Base-by-base conservation (phyloP, 2,888 invertebrate species). In the Ichneumon xanthorius region DNA sequence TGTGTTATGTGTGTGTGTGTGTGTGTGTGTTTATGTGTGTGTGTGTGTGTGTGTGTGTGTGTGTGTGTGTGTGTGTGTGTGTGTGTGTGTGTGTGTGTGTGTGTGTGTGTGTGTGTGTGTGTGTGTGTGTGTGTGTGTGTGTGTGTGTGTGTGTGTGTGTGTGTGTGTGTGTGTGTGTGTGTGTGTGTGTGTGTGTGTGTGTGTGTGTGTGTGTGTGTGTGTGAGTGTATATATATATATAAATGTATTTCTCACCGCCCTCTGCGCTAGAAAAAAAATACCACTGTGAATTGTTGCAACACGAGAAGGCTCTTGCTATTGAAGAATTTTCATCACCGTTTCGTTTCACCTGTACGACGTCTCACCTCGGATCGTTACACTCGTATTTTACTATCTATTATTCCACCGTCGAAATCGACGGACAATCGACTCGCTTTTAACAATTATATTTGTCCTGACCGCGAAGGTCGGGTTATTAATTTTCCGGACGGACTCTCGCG, bases 381-480 rank as follows among this genome's bases (percentile, higher is more conserved):
- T 63, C 37, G 9, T 33, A 19, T 53, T 71, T 9, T 9, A 19
- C 11, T 71, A n/a, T 53, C 33, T 55, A 55, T n/a, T 58, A 7
- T 58, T 37, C 65, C 55, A 61, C 37, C 37, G 6, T 30, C 76
- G 50, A 70, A 80, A 33, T 30, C 48, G 65, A 58, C 37, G 68
- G n/a, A 40, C 58, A 9, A n/a, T n/a, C 45, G 22, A 33, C 26
- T 70, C 16, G 45, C 61, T 73, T 45, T 26, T 37, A 50, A 11
- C 14, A 33, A 37, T 55, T 33, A 45, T 61, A 40, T 45, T 22
- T 9, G 45, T 26, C 45, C 61, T 4, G 78, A 72, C 78, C 72
- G 50, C 86, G 81, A 76, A 87, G 72, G 86, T 65, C 72, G 78
- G 65, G 85, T 85, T 85, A 87, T 88, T 88, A 84, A 87, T 88